A percentile compares a stretch with the other conserved stretches of the same genome.
Conservation (phyloP, 2,888 invertebrate genomes). For the Elysia crispata region DNA sequence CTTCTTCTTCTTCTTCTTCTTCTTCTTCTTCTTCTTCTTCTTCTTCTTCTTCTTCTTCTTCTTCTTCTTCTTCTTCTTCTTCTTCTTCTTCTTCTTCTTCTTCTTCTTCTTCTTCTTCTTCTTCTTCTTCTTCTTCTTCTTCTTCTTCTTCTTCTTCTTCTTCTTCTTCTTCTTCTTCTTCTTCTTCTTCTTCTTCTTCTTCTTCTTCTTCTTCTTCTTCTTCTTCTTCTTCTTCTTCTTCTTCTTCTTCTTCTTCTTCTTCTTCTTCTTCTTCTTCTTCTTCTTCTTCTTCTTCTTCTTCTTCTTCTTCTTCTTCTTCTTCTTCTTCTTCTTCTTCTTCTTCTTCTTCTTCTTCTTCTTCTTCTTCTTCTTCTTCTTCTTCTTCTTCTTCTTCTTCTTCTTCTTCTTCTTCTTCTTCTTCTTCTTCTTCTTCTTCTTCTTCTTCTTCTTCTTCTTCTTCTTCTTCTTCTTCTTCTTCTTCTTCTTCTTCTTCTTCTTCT, state of each 20-base stretch:
- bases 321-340: no score
- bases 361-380: neutral
- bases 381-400: neutral
- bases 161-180: neutral
- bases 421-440: slow-evolving; percentile 18
- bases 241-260: no score
- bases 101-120: slow-evolving; percentile 2
- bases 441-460: neutral
- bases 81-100: neutral
- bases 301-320: no score
- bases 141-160: slow-evolving; percentile 15
- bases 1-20: slow-evolving; percentile 15
- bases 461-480: neutral
- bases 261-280: no score
- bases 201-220: no score
- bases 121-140: neutral
- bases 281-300: no score
- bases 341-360: neutral
- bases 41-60: slow-evolving; percentile 1
- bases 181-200: no score
- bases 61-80: neutral
- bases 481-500: neutral
- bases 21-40: slow-evolving; percentile 2
- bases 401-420: neutral
- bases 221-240: no score